Evolutionary conservation across 2,113 vertebrate genomes (phyloP).

Genomic region (Perca schrenkii): DNA sequence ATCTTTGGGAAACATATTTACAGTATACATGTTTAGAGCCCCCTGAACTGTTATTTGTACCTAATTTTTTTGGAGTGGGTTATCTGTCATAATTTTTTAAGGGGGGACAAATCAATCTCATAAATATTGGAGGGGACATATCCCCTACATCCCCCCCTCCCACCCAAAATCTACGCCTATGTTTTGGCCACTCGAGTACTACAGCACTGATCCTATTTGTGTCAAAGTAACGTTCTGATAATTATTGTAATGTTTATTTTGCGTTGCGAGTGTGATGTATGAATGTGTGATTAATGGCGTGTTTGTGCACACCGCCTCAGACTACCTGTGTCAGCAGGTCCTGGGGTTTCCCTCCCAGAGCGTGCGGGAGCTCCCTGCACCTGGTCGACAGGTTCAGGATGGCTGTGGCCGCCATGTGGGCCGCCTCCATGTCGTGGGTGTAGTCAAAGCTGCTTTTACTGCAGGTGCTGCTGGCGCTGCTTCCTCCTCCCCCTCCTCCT

Average conservation of each 20-base stretch:
- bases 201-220: neutral
- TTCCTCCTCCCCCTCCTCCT: conserved; percentile 75
- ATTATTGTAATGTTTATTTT: neutral
- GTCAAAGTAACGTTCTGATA: neutral
- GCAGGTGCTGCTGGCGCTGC: conserved; percentile 99
- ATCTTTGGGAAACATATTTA: no score
- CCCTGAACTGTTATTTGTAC: no score
- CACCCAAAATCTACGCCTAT: no score
- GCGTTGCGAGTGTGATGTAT: neutral
- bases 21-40: no score
- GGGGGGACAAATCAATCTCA: no score
- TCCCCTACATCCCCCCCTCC: no score
- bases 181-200: no score
- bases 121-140: no score
- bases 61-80: no score
- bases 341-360: conserved; percentile 92
- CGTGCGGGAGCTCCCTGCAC: conserved; percentile 97
- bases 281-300: neutral
- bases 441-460: conserved; percentile 99
- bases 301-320: neutral
- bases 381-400: conserved; percentile 98
- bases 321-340: conserved; percentile 93
- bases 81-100: no score
- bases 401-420: conserved; percentile 98
- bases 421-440: conserved; percentile 98